Base-by-base conservation (phyloP, 2,888 invertebrate species). In the Caradrina clavipalpis region DNA sequence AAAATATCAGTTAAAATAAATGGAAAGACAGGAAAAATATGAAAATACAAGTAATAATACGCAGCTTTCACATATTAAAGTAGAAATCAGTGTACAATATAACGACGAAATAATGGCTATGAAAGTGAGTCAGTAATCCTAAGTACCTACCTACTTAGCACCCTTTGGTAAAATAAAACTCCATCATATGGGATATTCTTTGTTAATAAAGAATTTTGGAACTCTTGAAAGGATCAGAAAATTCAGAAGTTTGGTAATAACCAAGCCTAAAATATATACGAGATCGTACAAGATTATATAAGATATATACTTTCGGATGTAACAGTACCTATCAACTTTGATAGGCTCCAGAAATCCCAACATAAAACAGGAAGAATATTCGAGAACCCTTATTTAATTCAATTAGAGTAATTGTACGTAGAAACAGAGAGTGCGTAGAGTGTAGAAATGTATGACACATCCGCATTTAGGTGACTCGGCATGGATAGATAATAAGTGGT, bases 381-480 rank as follows among this genome's bases (percentile, higher is more conserved):
- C 42, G 26, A 17, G 57, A 54, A 51, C 66, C 66, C 70, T 69
- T 77, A 77, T 70, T 77, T 57, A 2, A 21, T 69, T 77, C 75
- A 81, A 83, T 83, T 76, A 79, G 21, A 31, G 15, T 45, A 73
- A 73, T 64, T 64, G 66, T 60, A 75, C 53, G n/a, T 78, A 65
- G 49, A 83, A 74, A 76, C 15, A 26, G 26, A 26, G 26, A 26
- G 26, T 26, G 7, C 8, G 7, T 1, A 7, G 35, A 35, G 35
- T 35, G 8, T 8, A 35, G 7, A 35, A 8, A 8, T 35, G 8
- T 35, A 35, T 35, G 70, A 71, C 35, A 83, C 66, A 72, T 81
- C 75, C 79, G 74, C 67, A 66, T 17, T 64, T 64, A 49, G 42
- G 21, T 10, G 51, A 70, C 15, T 69, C 50, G 68, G 21, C 67